Percentiles rank a stretch among this genome's conserved stretches.
These are phyloP conservation scores for Galemys pyrenaicus DNA, from an alignment of 2,113 vertebrate genomes.

Conservation along the genomic window DNA sequence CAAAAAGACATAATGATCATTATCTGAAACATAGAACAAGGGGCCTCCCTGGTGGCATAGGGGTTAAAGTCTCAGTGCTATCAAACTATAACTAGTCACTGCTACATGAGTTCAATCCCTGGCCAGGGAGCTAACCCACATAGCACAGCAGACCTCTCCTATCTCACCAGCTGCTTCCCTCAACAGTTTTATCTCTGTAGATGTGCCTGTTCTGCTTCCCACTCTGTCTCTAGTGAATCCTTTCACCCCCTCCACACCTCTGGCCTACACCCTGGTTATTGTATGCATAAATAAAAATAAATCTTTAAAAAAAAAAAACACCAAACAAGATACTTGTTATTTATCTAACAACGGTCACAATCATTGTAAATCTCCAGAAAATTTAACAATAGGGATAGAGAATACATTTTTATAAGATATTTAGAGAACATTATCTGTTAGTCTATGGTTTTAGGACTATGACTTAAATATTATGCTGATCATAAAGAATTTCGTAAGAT, in stretches of 20 bases:
- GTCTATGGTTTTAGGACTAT: neutral
- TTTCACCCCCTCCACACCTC: no score
- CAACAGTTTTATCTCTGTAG: no score
- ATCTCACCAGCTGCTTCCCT: no score
- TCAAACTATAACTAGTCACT: no score
- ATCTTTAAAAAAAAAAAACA: neutral
- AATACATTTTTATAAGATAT: neutral
- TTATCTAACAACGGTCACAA: conserved; percentile 16
- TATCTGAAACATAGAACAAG: neutral
- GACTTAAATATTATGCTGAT: neutral
- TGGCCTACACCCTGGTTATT: no score
- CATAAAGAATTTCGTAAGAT: conserved; percentile 33
- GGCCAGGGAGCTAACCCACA: no score
- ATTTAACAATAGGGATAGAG: neutral
- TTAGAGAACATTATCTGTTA: conserved; percentile 28
- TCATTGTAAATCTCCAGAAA: conserved; percentile 9
- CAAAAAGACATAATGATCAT: neutral
- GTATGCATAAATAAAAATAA: neutral
- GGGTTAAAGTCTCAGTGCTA: no score
- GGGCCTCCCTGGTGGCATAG: no score
- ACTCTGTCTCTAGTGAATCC: no score
- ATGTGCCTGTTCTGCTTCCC: no score
- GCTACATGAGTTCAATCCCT: no score
- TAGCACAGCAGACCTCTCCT: no score
- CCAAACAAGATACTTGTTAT: neutral